phyloP scores from a whole-genome alignment of 2,113 vertebrate species.

The Upupa epops region DNA sequence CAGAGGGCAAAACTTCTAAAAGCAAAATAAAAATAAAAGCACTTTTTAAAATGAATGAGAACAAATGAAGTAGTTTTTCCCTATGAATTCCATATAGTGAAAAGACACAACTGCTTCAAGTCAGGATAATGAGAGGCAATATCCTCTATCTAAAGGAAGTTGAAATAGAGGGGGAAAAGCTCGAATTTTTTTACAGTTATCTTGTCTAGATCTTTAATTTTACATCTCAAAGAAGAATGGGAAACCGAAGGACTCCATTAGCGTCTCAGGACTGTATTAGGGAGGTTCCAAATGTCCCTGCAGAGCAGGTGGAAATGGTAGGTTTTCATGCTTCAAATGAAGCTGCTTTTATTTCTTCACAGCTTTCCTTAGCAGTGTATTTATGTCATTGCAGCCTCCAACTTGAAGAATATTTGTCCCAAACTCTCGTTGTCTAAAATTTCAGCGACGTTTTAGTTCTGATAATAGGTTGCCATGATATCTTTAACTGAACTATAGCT shows the following conservation, averaged over 20 bases:
- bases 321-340: neutral
- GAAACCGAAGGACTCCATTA: neutral
- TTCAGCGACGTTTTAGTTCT: neutral
- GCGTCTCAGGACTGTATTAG: neutral
- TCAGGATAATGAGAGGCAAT: neutral
- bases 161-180: neutral
- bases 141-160: neutral
- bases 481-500: neutral
- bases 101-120: neutral
- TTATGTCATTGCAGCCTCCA: neutral
- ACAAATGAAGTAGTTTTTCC: neutral
- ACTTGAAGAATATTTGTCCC: neutral
- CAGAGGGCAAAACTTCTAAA: neutral
- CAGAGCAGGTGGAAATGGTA: neutral
- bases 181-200: neutral
- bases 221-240: neutral
- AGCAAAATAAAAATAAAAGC: neutral
- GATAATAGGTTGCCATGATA: neutral
- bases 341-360: neutral
- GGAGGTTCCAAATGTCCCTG: neutral
- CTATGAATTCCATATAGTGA: neutral
- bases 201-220: neutral
- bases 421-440: neutral
- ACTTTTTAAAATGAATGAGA: neutral
- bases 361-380: neutral